Evolutionary conservation across 2,888 invertebrate species (phyloP).

Genomic region (Colostygia pectinataria): DNA sequence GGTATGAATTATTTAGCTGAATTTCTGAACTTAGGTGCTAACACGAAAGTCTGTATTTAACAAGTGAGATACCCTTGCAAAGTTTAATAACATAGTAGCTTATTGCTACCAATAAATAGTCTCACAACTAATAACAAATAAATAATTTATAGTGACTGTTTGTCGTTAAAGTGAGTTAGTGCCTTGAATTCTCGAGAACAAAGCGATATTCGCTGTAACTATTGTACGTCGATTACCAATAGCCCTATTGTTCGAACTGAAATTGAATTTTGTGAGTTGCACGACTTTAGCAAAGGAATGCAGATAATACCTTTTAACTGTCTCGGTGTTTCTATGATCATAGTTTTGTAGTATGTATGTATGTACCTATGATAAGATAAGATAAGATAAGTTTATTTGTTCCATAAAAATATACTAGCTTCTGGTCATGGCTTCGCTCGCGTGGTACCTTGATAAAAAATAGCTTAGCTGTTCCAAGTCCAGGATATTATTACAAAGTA

Average conservation of each 20-base stretch:
- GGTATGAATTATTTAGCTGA: too few species aligned
- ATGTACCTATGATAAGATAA: too few species aligned
- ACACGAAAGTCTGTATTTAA: too few species aligned
- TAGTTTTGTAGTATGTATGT: constrained; percentile 7
- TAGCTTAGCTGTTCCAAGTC: too few species aligned
- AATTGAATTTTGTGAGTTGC: constrained; percentile 29
- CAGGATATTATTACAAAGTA: too few species aligned
- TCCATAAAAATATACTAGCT: too few species aligned
- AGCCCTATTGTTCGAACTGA: constrained; percentile 27
- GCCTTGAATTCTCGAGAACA: constrained; percentile 29
- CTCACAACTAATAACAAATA: constrained; percentile 33
- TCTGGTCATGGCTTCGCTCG: neutral
- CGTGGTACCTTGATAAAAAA: too few species aligned
- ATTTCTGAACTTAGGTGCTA: too few species aligned
- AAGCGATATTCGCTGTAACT: constrained; percentile 31
- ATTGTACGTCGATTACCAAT: constrained; percentile 28
- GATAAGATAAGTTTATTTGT: too few species aligned
- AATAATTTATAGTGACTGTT: constrained; percentile 32
- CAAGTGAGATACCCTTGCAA: neutral
- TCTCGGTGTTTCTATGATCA: constrained; percentile 5
- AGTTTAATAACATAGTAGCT: constrained; percentile 25
- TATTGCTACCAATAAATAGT: constrained; percentile 18
- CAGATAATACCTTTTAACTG: constrained; percentile 17
- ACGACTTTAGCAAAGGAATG: constrained; percentile 16
- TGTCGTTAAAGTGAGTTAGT: constrained; percentile 35